Evolutionary conservation across 2,113 vertebrate genomes (phyloP).

Genomic region (Periophthalmus modestus): DNA sequence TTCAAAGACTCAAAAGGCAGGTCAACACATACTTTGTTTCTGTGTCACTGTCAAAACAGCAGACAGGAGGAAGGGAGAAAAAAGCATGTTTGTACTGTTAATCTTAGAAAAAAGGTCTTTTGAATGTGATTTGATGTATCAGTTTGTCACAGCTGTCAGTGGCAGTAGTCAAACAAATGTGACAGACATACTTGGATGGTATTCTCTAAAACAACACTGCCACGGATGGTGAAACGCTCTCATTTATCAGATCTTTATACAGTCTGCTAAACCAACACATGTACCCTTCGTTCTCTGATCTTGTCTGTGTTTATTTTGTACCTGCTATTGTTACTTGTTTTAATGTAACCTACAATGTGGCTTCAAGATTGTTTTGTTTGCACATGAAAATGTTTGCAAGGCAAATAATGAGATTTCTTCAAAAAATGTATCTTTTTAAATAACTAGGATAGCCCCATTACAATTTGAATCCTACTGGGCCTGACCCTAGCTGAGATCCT

Average conservation of each 20-base stretch:
- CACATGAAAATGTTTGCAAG: background rate
- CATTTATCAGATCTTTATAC: conserved; percentile 6
- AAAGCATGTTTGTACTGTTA: conserved; percentile 44
- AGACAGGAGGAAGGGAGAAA: conserved; percentile 8
- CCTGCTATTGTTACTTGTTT: background rate
- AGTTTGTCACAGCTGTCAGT: conserved; percentile 33
- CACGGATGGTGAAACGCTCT: conserved; percentile 7
- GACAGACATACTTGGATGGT: conserved; percentile 16
- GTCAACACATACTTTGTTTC: conserved; percentile 57
- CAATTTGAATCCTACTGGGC: no score
- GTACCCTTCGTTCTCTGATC: background rate
- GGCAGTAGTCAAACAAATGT: conserved; percentile 23
- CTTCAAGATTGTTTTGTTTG: background rate
- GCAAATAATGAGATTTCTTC: background rate
- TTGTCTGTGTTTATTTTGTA: background rate
- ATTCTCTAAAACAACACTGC: conserved; percentile 21
- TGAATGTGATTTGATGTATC: conserved; percentile 37
- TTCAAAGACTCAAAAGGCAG: conserved; percentile 52
- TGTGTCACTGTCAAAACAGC: conserved; percentile 43
- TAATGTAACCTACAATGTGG: conserved; percentile 2
- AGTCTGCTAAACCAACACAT: conserved; percentile 6
- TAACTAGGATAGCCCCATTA: no score
- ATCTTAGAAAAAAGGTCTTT: conserved; percentile 38
- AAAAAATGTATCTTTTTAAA: no score
- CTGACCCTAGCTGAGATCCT: no score